Evolutionary conservation across 2,888 invertebrate species (phyloP).

Genomic region (Glyphotaelius pellucidus): DNA sequence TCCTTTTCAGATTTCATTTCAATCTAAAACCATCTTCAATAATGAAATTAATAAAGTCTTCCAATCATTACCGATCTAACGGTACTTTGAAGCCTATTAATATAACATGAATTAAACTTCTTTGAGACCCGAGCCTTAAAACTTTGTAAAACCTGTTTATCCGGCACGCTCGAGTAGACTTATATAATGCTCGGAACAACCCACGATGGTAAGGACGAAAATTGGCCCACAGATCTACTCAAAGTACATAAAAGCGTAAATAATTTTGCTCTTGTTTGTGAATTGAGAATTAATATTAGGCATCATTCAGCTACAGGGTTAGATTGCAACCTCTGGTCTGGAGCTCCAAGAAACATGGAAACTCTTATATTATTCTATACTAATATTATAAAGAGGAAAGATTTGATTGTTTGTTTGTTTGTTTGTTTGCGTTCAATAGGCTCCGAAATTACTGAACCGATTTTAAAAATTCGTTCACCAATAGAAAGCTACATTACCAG

Average conservation of each 20-base stretch:
- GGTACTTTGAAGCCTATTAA: neutral
- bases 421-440: too few species aligned
- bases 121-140: neutral
- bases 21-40: neutral
- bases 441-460: too few species aligned
- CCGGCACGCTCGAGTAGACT: neutral
- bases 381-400: too few species aligned
- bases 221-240: neutral
- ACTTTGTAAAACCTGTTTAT: neutral
- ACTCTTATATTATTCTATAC: too few species aligned
- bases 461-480: too few species aligned
- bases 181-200: neutral
- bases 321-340: too few species aligned
- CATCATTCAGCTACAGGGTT: neutral
- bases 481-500: too few species aligned
- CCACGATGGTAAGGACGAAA: neutral
- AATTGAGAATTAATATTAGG: neutral
- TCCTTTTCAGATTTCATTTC: neutral
- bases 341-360: too few species aligned
- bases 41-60: neutral
- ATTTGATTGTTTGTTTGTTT: too few species aligned
- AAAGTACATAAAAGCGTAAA: neutral
- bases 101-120: neutral
- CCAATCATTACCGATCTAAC: neutral
- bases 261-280: neutral